Evolutionary conservation across 1,140 invertebrate genomes (phyloP).

Genomic region (Dryas iulia): DNA sequence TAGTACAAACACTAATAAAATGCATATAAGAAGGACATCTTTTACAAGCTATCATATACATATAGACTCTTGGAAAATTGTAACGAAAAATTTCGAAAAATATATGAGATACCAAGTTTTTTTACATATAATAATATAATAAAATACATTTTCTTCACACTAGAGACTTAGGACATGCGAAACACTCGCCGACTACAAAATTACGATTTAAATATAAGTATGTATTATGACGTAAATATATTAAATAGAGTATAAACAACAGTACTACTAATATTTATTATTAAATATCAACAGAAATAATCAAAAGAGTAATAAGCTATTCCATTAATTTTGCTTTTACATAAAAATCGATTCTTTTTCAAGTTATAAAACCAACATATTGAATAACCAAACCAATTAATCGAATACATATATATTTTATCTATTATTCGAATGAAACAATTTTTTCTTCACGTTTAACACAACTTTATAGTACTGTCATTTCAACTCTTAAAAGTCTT

Average conservation of each 20-base stretch:
- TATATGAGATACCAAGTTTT: constrained; percentile 51
- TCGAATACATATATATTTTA: no score
- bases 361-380: no score
- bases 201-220: constrained; percentile 42
- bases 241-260: not conserved
- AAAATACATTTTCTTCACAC: constrained; percentile 47
- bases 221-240: constrained; percentile 44
- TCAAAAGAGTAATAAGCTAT: no score
- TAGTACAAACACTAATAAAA: constrained; percentile 4
- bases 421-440: no score
- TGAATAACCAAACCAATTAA: no score
- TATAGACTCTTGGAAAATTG: constrained; percentile 16
- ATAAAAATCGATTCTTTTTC: no score
- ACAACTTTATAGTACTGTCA: not conserved
- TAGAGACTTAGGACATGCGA: constrained; percentile 57
- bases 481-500: not conserved
- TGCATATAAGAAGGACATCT: not conserved
- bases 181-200: constrained; percentile 31
- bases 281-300: no score
- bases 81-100: constrained; percentile 66
- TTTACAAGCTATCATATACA: constrained; percentile 32
- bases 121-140: constrained; percentile 47
- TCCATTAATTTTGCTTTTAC: no score
- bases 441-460: not conserved
- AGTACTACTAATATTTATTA: not conserved